Evolutionary conservation across 92 coral and sea anemone genomes (phyloP), one percentile per base, ranked within the genome.

Genomic region (Montipora capitata): DNA sequence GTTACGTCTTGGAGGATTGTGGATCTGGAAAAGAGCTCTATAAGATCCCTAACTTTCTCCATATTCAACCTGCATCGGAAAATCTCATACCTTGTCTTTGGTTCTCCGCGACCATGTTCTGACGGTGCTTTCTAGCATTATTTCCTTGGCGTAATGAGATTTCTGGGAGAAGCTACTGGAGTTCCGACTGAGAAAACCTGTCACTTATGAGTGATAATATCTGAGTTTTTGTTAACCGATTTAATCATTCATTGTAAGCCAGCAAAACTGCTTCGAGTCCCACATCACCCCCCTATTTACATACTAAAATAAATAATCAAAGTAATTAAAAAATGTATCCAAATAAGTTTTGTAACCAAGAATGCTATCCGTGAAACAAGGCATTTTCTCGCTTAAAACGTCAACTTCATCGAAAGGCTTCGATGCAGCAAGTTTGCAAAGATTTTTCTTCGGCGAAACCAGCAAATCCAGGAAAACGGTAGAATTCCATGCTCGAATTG

Each of bases 221-320:
- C 35, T 27, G 35, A 89, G 18, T 91, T 68, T 86, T 80, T 15
- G 85, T 86, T 38, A 59, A 65, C 81, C 71, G 40, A 59, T 75
- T 85, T 48, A 35, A 39, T 18, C 88, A 75, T 69, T 91, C 91
- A 3, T 74, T 61, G 73, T 80, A 86, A 12, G 88, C 88, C 16
- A 79, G 83, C 70, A 84, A 49, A 17, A 90, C 72, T 10, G 89
- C 89, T 78, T 89, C 89, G 45, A 84, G 63, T 27, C 85, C 90
- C 20, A 74, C 79, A 67, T 90, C 90, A 58, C 35, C 0, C 35
- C 35, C 1, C 35, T 27, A 27, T 27, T 27, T 69, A 69, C 75
- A 38, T 69, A 69, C 75, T 69, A 69, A 69, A 69, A 69, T 69
- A 69, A 0, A 43, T 69, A 69, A 69, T 38, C 38, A 57, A 57